Base-by-base conservation (phyloP, 2,797 vertebrate species). In the Pangasius krempfi region DNA sequence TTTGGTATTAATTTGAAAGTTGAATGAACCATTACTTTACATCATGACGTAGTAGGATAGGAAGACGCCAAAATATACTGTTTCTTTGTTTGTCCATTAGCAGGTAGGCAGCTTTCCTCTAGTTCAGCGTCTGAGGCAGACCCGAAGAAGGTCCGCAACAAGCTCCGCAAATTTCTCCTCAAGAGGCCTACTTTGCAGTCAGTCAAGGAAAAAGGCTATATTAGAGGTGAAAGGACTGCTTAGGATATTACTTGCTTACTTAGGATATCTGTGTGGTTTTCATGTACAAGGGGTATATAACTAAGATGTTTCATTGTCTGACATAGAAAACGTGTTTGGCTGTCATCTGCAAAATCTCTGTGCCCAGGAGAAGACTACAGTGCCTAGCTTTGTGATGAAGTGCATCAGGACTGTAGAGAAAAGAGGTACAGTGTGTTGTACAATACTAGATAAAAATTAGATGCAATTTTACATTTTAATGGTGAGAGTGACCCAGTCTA, bases 121-220 rank as follows among this genome's bases (percentile, higher is more conserved):
- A 92, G 85, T 87, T 88, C 90, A 1, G 89, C 88, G 4, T 94
- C 90, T 0, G 98, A 98, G 9, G 91, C 90, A 0, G 98, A 99
- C 66, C 91, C 94, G 90, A 98, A 93, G 94, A 97, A 95, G 89
- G 97, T 98, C 44, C 96, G 97, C 47, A 96, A 96, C 90, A 98
- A 98, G 78, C 97, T 99, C 76, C 97, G 95, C 92, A 99, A 97
- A 94, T 98, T 99, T 93, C 96, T 99, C 25, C 95, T 96, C 94
- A 97, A 96, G 88, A 95, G 98, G 1, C 98, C 98, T 1, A 98
- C 98, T 0, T 92, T 98, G 92, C 98, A 99, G 94, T 96, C 97
- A 0, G 96, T 99, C 91, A 96, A 98, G 37, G 98, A 99, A 72
- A 97, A 96, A 90, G 98, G 98, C 83, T 99, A 99, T 96, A 98